Base-by-base conservation (phyloP, 2,888 invertebrate species). In the Sphaeridia pumilis region DNA sequence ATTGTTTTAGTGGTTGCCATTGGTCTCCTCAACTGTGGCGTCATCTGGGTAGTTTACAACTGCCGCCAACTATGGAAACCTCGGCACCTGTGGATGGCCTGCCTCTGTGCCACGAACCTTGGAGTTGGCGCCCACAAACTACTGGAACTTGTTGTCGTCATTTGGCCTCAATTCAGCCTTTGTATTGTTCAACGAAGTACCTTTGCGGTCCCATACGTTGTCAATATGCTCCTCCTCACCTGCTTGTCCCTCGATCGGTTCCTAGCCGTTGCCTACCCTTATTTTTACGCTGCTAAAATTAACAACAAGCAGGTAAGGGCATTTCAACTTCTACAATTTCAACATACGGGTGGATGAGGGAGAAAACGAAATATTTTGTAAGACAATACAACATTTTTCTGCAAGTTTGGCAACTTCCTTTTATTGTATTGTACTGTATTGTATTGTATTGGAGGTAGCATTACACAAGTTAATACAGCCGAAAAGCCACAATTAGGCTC, bases 41-140 rank as follows among this genome's bases (percentile, higher is more conserved):
- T 65, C 0, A 48, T 65, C 20, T 58, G 58, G 54, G 60, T 65
- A 1, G 58, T 65, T 12, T 53, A 49, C n/a, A 41, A 54, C 28
- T 60, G 59, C 14, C 52, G 64, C 14, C 60, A 58, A 45, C 28
- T 65, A n/a, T 65, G 64, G 64, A 65, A 65, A 35, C 64, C 64
- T 1, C 36, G 64, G n/a, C 64, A 65, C 46, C 42, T 65, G n/a
- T 65, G 63, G 63, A 63, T 65, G 61, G 64, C 61, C 3, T 63
- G 59, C 47, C 50, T 65, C 10, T 65, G 64, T 45, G 47, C 59
- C 35, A 63, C 63, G 1, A 61, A 65, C 41, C 60, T 65, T 26
- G 60, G 63, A 26, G 63, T 61, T 14, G 61, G 62, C n/a, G 56
- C 49, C 38, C 63, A 65, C 50, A 63, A 65, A 53, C 51, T 41